These are phyloP conservation scores for Scatophagus argus DNA, from an alignment of 2,113 vertebrate species.

Conservation along the genomic window DNA sequence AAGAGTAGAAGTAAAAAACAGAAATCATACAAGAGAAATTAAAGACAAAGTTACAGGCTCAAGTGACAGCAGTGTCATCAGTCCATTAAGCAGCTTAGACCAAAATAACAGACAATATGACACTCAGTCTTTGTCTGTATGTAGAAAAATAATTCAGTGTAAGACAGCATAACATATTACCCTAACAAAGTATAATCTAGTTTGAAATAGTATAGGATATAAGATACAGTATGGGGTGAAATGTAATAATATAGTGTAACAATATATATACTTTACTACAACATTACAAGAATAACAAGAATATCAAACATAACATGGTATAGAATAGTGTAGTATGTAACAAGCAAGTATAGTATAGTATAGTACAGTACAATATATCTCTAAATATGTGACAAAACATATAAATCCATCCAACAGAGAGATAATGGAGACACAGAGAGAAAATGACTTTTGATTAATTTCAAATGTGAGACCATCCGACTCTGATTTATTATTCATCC, in stretches of 20 bases:
- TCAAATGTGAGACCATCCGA: neutral
- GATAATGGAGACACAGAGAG: neutral
- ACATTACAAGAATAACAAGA: too few species aligned
- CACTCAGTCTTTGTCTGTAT: too few species aligned
- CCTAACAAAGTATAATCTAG: neutral
- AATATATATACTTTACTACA: too few species aligned
- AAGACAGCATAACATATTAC: too few species aligned
- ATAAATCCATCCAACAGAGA: neutral
- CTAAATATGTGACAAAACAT: neutral
- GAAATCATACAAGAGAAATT: too few species aligned
- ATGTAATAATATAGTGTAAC: neutral
- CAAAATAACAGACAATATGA: too few species aligned
- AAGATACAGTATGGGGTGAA: too few species aligned
- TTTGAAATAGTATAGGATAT: neutral
- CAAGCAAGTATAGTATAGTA: too few species aligned
- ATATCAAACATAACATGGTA: neutral
- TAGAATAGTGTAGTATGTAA: neutral
- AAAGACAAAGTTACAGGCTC: too few species aligned
- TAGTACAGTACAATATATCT: neutral
- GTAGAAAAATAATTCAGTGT: too few species aligned
- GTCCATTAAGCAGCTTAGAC: too few species aligned
- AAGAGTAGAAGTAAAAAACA: neutral
- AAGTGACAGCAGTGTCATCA: too few species aligned
- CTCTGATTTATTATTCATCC: neutral
- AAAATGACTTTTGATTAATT: neutral